Evolutionary conservation across 2,113 vertebrate genomes (phyloP).

Genomic region (Tor tambroides): DNA sequence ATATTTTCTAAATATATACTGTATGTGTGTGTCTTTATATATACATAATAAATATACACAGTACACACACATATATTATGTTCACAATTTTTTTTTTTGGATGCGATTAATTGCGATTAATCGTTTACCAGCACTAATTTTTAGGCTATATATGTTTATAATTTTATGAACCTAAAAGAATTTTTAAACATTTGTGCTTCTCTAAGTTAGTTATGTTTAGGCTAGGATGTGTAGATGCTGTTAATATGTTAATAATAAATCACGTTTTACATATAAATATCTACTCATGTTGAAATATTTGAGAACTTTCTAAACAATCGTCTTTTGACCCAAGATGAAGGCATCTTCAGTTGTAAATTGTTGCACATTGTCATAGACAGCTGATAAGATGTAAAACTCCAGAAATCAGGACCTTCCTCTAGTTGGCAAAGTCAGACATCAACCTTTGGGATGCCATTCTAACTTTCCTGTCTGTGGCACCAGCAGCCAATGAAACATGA

Average conservation of each 20-base stretch:
- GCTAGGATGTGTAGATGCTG: not conserved
- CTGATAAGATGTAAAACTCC: not conserved
- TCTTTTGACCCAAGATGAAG: not conserved
- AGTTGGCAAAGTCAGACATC: conserved; percentile 16
- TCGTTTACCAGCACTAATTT: too few relatives aligned
- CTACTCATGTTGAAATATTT: not conserved
- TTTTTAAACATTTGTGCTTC: not conserved
- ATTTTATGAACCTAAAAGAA: too few relatives aligned
- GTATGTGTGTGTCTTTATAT: too few relatives aligned
- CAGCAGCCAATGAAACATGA: conserved; percentile 66
- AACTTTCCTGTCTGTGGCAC: conserved; percentile 34
- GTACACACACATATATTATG: too few relatives aligned
- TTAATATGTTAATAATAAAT: not conserved
- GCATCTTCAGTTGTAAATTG: not conserved
- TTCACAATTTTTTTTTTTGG: too few relatives aligned
- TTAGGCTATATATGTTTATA: too few relatives aligned
- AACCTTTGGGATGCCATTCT: conserved; percentile 45
- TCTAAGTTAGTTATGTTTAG: not conserved
- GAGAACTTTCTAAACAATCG: not conserved
- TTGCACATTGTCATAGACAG: not conserved
- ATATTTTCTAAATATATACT: too few relatives aligned
- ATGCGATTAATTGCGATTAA: too few relatives aligned
- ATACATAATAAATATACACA: too few relatives aligned
- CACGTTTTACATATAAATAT: not conserved
- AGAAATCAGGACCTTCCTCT: not conserved